Base-by-base conservation (phyloP, 2,797 vertebrate genomes). In the Centropyge bicolor region DNA sequence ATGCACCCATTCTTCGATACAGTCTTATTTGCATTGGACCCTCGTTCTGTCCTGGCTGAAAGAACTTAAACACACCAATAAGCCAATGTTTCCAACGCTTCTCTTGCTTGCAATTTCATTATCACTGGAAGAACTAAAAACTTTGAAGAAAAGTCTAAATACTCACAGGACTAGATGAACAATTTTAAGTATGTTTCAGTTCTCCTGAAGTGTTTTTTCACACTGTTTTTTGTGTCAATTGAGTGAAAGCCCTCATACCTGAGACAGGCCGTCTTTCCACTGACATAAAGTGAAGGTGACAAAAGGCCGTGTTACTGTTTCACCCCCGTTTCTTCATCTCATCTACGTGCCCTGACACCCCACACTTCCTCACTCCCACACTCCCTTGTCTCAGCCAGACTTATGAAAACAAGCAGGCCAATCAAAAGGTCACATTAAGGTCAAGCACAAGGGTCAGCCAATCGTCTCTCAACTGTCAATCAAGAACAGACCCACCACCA, bases 401-500 rank as follows among this genome's bases (percentile, higher is more conserved):
- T 70, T 89, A 87, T 85, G 72, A 91, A 94, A 93, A 93, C 88
- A 94, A 93, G 87, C 91, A 90, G 86, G 57, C 82, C 84, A 92
- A 93, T 94, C 89, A 84, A 82, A 87, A 85, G 91, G 87, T 91
- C 84, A 77, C 38, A 0, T 76, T 27, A 12, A 76, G 88, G 90
- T 91, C 84, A 82, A 85, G 71, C 85, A 56, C 83, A 80, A 43
- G n/a, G 80, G 83, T 91, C 87, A 81, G 49, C 82, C 78, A 83
- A 72, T 89, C 85, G 43, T 70, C 76, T 86, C 82, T 75, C 59
- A 66, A 22, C 87, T 92, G 93, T 91, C 93, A 94, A 86, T 94
- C 93, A 92, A 69, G 63, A 74, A 2, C 75, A 66, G 73, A 75
- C 46, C 54, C 16, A 9, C 52, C 8, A 27, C 61, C 19, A 19